Base-by-base conservation (phyloP, 2,888 invertebrate genomes). In the Callosobruchus maculatus region DNA sequence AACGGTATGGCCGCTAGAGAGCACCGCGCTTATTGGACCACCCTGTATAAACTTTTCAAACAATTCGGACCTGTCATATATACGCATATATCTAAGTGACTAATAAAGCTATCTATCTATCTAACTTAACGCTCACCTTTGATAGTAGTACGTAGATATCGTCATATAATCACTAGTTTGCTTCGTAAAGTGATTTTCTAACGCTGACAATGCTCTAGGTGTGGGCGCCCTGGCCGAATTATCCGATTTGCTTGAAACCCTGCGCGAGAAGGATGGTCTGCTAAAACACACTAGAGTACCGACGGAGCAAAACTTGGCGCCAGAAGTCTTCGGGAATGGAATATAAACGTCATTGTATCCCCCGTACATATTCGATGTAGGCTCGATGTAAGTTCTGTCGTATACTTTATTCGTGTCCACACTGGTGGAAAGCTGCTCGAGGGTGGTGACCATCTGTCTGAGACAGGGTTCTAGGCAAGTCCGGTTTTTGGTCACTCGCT, bases 271-370 rank as follows among this genome's bases (percentile, higher is more conserved):
- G 73, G 93, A 89, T 0, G 94, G 93, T 72, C 95, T 71, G 71
- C 94, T 93, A 87, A 98, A 98, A 79, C 95, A 95, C 0, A 97
- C 96, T 74, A 98, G 87, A 73, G 92, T 91, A 82, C 95, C 95
- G 22, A 94, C 94, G 26, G 94, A 94, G 86, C 95, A 96, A 89
- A 98, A 98, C 82, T 94, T 93, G 0, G 97, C 97, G 0, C 97
- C 97, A 13, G 96, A 97, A 0, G 97, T 98, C 73, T 96, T 90
- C 0, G 98, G 98, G 86, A 97, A 98, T 0, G 98, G 98, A 80
- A 98, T 95, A 84, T 95, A 95, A 7, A 95, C 92, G 83, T 95
- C 95, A 76, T 88, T 88, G 77, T 86, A 88, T 67, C 87, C 86
- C n/a, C 87, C 86, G 76, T 87, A 87, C 4, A 86, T 81, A 74